phyloP scores from a whole-genome alignment of 30 jellyfish, hydroid and myxozoan species.

The Aurelia sp. region DNA sequence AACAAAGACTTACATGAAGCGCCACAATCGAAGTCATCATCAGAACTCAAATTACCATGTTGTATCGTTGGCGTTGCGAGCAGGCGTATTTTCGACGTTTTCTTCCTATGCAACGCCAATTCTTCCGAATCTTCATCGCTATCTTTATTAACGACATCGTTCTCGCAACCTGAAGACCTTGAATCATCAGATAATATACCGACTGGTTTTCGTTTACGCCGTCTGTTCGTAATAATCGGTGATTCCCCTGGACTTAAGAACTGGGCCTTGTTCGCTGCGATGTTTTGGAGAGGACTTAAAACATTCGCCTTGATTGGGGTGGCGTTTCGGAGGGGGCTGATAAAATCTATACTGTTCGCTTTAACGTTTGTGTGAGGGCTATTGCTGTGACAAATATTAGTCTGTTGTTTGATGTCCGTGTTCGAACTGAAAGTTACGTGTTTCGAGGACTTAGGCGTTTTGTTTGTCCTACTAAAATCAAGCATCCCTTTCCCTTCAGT shows the following conservation, averaged over 20 bases:
- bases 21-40: conserved; percentile 63
- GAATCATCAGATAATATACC: conserved; percentile 27
- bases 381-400: too few relatives aligned
- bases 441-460: too few relatives aligned
- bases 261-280: not conserved
- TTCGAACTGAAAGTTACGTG: too few relatives aligned
- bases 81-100: conserved; percentile 13
- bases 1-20: not conserved
- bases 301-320: not conserved
- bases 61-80: conserved; percentile 20
- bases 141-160: not conserved
- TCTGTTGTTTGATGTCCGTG: too few relatives aligned
- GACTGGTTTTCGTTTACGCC: conserved; percentile 37
- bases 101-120: conserved; percentile 25
- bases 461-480: too few relatives aligned
- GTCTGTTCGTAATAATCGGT: conserved; percentile 8
- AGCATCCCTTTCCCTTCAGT: too few relatives aligned
- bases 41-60: conserved; percentile 24
- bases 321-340: too few relatives aligned
- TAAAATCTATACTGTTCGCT: too few relatives aligned
- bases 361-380: too few relatives aligned
- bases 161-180: not conserved
- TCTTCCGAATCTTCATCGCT: conserved; percentile 18
- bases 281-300: not conserved
- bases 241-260: conserved; percentile 20